A percentile compares a stretch with the other conserved stretches of the same genome.
Conservation (phyloP, 1,140 invertebrate genomes). For the Drosophila tani region DNA sequence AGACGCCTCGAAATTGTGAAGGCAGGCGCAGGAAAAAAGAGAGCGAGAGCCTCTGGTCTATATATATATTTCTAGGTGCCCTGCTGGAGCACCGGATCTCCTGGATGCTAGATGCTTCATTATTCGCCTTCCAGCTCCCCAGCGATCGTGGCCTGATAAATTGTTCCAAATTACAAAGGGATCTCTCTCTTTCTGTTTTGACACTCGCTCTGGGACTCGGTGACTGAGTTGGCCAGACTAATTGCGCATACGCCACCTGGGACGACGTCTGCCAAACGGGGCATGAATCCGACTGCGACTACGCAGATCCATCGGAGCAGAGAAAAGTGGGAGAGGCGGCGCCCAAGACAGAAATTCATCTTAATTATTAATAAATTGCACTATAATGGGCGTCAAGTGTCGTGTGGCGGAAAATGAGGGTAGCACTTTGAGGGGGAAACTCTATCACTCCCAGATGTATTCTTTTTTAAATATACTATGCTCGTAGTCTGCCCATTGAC, state of each 20-base stretch:
- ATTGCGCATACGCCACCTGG: conserved; percentile 49
- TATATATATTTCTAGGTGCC: conserved; percentile 46
- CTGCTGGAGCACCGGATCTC: conserved; percentile 13
- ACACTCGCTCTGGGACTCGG: conserved; percentile 13
- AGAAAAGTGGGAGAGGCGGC: conserved; percentile 18
- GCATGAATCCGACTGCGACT: conserved; percentile 37
- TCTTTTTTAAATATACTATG: background rate
- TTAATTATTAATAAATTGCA: conserved; percentile 63
- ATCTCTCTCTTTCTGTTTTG: conserved; percentile 27
- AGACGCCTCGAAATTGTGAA: conserved; percentile 28
- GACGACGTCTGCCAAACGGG: conserved; percentile 43
- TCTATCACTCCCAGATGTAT: conserved; percentile 16
- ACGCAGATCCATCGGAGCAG: conserved; percentile 40
- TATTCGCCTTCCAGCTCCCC: conserved; percentile 15
- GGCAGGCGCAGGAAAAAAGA: conserved; percentile 20
- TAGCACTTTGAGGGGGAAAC: conserved; percentile 14
- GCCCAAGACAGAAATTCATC: conserved; percentile 43
- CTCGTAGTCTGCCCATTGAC: conserved; percentile 19
- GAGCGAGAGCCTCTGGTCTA: background rate
- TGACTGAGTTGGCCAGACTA: conserved; percentile 24
- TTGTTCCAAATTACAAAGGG: conserved; percentile 42
- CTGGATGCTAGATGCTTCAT: conserved; percentile 22
- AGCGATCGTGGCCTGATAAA: conserved; percentile 37
- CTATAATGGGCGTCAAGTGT: conserved; percentile 50
- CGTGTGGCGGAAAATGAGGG: conserved; percentile 49